Base-by-base conservation (phyloP, 1,140 invertebrate genomes). In the Bombus pascuorum region DNA sequence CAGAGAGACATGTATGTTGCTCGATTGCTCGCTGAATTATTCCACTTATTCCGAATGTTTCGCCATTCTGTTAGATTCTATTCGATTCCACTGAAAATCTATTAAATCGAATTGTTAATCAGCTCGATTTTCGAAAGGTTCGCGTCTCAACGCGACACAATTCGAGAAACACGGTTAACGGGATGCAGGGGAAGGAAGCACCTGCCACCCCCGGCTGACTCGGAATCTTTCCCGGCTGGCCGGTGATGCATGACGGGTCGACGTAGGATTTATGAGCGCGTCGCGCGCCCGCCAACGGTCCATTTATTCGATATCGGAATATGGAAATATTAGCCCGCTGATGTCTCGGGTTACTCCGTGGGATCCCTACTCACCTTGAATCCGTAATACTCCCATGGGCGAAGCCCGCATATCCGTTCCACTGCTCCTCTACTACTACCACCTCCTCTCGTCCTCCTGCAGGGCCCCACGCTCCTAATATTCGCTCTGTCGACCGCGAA, bases 301-400 rank as follows among this genome's bases (percentile, higher is more conserved):
- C 93, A 94, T 94, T 94, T 94, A 94, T 94, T 93, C 89, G 92
- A 94, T 93, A 94, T 93, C 93, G 92, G 93, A 93, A 93, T 94
- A 94, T 94, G 93, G 92, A 93, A 94, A 94, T 94, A 93, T 94
- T 94, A 93, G 91, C 87, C 83, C 86, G 92, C 91, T 92, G 93
- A 93, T 93, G 92, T 93, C 92, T 93, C 91, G 86, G 90, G 89
- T 86, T 92, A 92, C 91, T 86, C 85, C 85, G 86, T 87, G 83
- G 88, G 89, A 92, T 90, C 92, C 91, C 83, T 91, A 92, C 91
- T 93, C 92, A 93, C 93, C 92, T 93, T 93, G 93, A 93, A 93
- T 93, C 92, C 91, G 82, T 93, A 93, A 93, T 93, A 93, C 90
- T 93, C 93, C 93, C 93, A 86, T 87, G 91, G 91, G 88, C 89